A percentile compares a stretch with the other conserved stretches of the same genome.
Conservation (phyloP, 2,113 vertebrate species). For the Sphyrna mokarran region DNA sequence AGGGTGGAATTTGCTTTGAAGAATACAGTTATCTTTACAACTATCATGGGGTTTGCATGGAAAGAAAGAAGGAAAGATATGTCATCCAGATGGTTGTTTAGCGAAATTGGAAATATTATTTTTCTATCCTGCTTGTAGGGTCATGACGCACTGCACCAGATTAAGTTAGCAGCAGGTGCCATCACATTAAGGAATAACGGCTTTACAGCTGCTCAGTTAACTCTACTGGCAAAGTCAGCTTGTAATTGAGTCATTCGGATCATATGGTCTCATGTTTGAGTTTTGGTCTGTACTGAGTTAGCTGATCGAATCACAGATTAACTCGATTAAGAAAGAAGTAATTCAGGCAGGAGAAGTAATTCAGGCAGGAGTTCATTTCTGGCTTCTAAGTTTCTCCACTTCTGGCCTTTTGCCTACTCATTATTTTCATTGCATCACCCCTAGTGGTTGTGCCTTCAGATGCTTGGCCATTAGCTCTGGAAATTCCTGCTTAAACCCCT, state of each 20-base stretch:
- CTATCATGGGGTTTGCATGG: background rate
- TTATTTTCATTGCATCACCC: background rate
- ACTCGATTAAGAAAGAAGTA: background rate
- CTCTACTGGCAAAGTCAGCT: background rate
- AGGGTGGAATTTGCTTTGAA: background rate
- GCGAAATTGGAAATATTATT: background rate
- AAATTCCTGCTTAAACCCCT: background rate
- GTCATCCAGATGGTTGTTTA: background rate
- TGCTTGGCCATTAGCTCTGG: background rate
- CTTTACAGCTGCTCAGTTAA: background rate
- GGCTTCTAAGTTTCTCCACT: background rate
- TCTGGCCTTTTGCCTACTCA: background rate
- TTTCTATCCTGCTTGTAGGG: background rate
- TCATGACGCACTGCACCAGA: background rate
- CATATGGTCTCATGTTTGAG: background rate
- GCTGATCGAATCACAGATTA: background rate
- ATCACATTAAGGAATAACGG: background rate
- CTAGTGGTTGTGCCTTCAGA: background rate
- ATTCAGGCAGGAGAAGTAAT: background rate
- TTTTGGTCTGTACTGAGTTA: background rate
- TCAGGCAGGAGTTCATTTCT: background rate
- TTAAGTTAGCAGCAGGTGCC: background rate
- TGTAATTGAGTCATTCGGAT: background rate
- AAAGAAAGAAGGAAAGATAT: background rate
- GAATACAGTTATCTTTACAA: background rate